Evolutionary conservation across 1,140 invertebrate species (phyloP), one percentile per base, ranked within the genome.

Genomic region (Phymorhynchus buccinoides): DNA sequence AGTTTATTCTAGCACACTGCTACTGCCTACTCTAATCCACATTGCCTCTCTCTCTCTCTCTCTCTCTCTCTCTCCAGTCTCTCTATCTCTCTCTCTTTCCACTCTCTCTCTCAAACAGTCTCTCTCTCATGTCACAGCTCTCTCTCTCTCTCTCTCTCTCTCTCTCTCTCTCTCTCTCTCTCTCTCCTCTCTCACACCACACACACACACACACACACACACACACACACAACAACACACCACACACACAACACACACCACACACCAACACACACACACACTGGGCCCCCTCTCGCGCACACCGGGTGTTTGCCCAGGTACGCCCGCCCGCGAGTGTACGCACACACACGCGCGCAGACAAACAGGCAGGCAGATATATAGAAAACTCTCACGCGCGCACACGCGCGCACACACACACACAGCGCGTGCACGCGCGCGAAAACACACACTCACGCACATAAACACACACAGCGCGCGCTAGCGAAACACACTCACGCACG

Each of bases 71-170:
- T 37, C 81, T 56, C 32, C 62, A 7, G 30, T 37, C 62, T 83
- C 30, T 44, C 52, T 39, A 32, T 68, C 44, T 56, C 52, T 37
- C 48, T 68, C 12, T 66, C 52, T 18, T 4, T 62, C 56, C n/a
- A 4, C 4, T 27, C 22, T 62, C 56, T 3, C 56, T 1, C 81
- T 0, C 56, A 27, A 1, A 27, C 56, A 6, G 22, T 27, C 0
- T 62, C 22, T 27, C 6, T 62, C 56, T 62, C 16, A 30, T 66
- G 27, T 68, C 52, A 16, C n/a, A n/a, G n/a, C 35, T 68, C 32
- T 56, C 35, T 32, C 81, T 78, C 81, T 66, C 66, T 37, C 81
- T 78, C 35, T n/a, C 35, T 56, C 81, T 78, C 44, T 32, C 39
- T n/a, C 81, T 48, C 39, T 35, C 12, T 22, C 16, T 37, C 16